Base-by-base conservation (phyloP, 1,140 invertebrate species). In the Tachypleus tridentatus region DNA sequence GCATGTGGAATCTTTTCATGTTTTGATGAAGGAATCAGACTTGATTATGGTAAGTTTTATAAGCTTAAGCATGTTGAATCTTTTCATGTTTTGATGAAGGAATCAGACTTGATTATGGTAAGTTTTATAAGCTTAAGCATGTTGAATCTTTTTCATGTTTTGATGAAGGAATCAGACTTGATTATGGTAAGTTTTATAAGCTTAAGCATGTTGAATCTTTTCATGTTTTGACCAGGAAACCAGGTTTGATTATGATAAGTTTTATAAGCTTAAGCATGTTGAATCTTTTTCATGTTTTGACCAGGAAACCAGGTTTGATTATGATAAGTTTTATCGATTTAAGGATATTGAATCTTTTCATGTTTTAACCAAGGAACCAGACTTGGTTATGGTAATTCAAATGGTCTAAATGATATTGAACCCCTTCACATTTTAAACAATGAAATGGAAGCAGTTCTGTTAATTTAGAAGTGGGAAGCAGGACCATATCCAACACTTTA, bases 61-160 rank as follows among this genome's bases (percentile, higher is more conserved):
- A 91, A 90, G 78, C 83, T 2, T 89, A 90, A 72, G 79, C 93
- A 56, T 96, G 93, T 76, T 83, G 87, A 0, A 75, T 97, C 0
- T 98, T 97, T 73, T 87, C 84, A 54, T 88, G 83, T 73, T 98
- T 90, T 78, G 92, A 97, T 77, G 79, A 88, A 67, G 93, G 93
- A 10, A 91, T 97, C 57, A 84, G 84, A 72, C 71, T 98, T 61
- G 93, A 97, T 79, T 75, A 80, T 59, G 84, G 84, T 85, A 77
- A 72, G 53, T 6, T 54, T 68, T 70, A 62, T 56, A 53, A n/a
- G n/a, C n/a, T n/a, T n/a, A n/a, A n/a, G n/a, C n/a, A n/a, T n/a
- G n/a, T n/a, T n/a, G n/a, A n/a, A n/a, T n/a, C n/a, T 47, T n/a
- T 64, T 58, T 65, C 29, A 61, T 47, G 56, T 59, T 4, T 60